Base-by-base conservation (phyloP, 2,797 vertebrate genomes). In the Xerus rutilus region DNA sequence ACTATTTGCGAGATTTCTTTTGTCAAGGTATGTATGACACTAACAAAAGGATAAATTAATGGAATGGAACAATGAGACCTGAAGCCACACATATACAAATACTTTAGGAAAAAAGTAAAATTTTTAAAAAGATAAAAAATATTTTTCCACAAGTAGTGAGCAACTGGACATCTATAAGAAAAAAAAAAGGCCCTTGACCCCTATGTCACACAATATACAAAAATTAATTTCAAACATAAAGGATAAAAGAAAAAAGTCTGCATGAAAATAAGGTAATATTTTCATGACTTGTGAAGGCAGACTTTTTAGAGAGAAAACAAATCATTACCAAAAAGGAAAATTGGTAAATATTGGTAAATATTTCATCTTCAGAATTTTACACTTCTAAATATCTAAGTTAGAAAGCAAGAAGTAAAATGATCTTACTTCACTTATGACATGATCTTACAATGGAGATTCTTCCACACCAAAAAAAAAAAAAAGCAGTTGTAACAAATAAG, bases 251-350 rank as follows among this genome's bases (percentile, higher is more conserved):
- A 59, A 65, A 91, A 81, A 18, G 65, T 81, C 23, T n/a, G 25
- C 17, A 30, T 76, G 43, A 90, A 86, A 93, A 54, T 0, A 47
- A 17, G 28, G 6, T 52, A 65, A 30, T 74, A 74, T n/a, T 90
- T 89, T 90, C 64, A 62, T 69, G 49, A 76, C 15, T 62, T 18
- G 3, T n/a, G 10, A 4, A 91, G 18, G 67, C 32, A 13, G 49
- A 83, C 2, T 57, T 52, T 85, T 54, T 64, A 45, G 20, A 76
- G 5, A 57, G 64, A 81, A 91, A 91, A 86, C 17, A 87, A 92
- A 89, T 86, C 45, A 93, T 57, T 84, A 74, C 32, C 69, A 57
- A 89, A 89, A 83, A 67, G 54, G 30, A 85, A 86, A 85, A 93
- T 45, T 10, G 57, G 39, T 73, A 90, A 94, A 69, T 0, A 39